A percentile compares a stretch with the other conserved stretches of the same genome.
These are phyloP conservation scores for Hippocampus abdominalis DNA, from an alignment of 2,113 vertebrate species.

Conservation along the genomic window DNA sequence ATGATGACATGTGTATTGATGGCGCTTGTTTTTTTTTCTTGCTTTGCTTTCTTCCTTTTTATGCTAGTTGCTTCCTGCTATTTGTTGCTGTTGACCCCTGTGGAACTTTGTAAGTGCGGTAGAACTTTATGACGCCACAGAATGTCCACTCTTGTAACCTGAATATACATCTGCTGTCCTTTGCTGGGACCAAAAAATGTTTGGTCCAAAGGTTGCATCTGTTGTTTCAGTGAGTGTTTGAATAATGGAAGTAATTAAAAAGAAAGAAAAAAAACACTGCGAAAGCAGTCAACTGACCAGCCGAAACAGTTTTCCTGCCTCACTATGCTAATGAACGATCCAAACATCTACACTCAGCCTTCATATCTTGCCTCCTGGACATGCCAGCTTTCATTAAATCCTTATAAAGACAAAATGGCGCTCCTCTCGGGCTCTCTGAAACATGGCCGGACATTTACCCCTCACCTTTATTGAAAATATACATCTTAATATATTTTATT, in stretches of 20 bases:
- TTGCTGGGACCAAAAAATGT: constrained; percentile 58
- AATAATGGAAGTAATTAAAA: constrained; percentile 19
- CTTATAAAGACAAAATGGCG: constrained; percentile 44
- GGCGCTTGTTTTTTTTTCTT: constrained; percentile 63
- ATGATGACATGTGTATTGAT: constrained; percentile 56
- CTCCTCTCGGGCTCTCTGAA: constrained; percentile 67
- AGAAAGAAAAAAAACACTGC: constrained; percentile 14
- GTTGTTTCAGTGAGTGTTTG: constrained; percentile 69
- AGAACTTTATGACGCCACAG: constrained; percentile 57
- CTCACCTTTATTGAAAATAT: constrained; percentile 58
- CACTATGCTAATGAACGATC: constrained; percentile 38
- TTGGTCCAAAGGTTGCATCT: constrained; percentile 62
- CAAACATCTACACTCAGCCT: constrained; percentile 31
- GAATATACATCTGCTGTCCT: constrained; percentile 55
- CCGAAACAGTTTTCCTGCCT: constrained; percentile 40
- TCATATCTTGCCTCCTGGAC: constrained; percentile 31
- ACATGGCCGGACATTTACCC: constrained; percentile 48
- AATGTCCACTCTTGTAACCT: constrained; percentile 60
- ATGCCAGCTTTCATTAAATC: constrained; percentile 33
- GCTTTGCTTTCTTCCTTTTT: constrained; percentile 64
- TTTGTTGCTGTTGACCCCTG: constrained; percentile 68
- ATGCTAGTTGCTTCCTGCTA: constrained; percentile 59
- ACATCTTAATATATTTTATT: constrained; percentile 55
- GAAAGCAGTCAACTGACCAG: constrained; percentile 39
- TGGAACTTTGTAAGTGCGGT: constrained; percentile 67